phyloP scores from a whole-genome alignment of 2,888 invertebrate species.

The Augiades crinisus region DNA sequence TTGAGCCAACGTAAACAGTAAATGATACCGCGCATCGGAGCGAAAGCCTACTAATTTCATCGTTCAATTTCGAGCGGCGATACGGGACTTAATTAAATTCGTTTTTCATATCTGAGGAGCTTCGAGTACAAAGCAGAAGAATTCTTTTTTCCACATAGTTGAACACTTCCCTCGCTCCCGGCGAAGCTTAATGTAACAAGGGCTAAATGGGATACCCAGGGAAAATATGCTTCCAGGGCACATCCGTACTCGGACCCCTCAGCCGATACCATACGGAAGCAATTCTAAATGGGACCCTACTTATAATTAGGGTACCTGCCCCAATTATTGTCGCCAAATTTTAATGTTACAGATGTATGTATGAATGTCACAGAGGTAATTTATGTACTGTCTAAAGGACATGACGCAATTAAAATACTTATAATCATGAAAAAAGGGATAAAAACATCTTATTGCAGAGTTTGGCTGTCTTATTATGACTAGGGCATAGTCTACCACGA shows the following conservation, averaged over 20 bases:
- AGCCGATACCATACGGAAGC: conserved; percentile 17
- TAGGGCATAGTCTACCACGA: no score
- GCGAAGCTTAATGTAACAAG: conserved; percentile 53
- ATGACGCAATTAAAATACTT: no score
- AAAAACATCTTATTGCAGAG: no score
- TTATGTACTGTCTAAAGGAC: no score
- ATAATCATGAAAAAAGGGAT: no score
- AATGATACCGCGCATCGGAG: neutral
- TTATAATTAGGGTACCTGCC: conserved; percentile 19
- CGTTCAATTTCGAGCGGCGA: conserved; percentile 46
- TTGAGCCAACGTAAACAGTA: neutral
- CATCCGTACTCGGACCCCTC: conserved; percentile 9
- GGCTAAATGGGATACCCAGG: conserved; percentile 23
- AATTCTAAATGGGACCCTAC: conserved; percentile 17
- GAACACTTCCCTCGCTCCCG: conserved; percentile 52
- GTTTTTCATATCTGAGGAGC: conserved; percentile 58
- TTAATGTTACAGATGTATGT: neutral
- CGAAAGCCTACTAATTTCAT: conserved; percentile 40
- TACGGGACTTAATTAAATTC: conserved; percentile 66
- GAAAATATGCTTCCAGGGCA: conserved; percentile 22
- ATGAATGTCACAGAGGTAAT: no score
- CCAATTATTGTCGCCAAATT: conserved; percentile 12
- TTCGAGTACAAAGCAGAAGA: conserved; percentile 45
- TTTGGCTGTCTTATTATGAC: no score
- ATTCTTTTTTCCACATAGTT: conserved; percentile 63